Conservation (phyloP, 2,888 invertebrate species). For the Rhorus exstirpatorius region DNA sequence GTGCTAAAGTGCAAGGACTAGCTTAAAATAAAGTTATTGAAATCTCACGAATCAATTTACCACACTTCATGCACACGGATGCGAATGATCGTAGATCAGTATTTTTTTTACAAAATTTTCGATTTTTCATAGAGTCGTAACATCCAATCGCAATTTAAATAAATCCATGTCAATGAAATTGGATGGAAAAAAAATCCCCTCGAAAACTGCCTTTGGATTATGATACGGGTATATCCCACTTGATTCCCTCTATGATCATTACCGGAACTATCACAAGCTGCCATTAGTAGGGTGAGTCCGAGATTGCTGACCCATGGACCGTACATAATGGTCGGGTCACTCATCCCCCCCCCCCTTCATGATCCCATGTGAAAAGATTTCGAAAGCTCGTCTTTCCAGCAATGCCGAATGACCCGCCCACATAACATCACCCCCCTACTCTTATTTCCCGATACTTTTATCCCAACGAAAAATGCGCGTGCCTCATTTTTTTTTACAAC, state of each 20-base stretch:
- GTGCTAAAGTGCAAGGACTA: too few species aligned
- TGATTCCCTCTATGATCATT: constrained; percentile 25
- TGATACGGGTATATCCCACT: background rate
- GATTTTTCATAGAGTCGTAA: too few species aligned
- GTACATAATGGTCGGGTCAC: constrained; percentile 31
- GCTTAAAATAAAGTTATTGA: too few species aligned
- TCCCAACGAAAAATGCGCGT: constrained; percentile 10
- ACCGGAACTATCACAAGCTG: constrained; percentile 27
- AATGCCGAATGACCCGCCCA: constrained; percentile 30
- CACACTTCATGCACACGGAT: too few species aligned
- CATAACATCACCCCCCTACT: constrained; percentile 11
- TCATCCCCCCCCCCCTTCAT: constrained; percentile 25
- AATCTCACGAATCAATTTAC: too few species aligned
- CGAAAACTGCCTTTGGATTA: background rate
- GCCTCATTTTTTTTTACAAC: constrained; percentile 23
- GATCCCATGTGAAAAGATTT: background rate
- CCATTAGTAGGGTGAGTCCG: constrained; percentile 19
- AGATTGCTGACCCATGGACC: constrained; percentile 40
- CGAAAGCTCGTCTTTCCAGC: constrained; percentile 27
- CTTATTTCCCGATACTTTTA: background rate
- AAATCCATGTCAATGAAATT: too few species aligned
- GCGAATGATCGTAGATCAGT: too few species aligned
- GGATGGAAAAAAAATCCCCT: background rate
- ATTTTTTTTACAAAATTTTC: too few species aligned
- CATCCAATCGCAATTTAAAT: too few species aligned